Percentiles rank a stretch among this genome's conserved stretches.
Evolutionary conservation across 2,888 invertebrate genomes (phyloP).

Genomic region (Drosophila paranaensis): DNA sequence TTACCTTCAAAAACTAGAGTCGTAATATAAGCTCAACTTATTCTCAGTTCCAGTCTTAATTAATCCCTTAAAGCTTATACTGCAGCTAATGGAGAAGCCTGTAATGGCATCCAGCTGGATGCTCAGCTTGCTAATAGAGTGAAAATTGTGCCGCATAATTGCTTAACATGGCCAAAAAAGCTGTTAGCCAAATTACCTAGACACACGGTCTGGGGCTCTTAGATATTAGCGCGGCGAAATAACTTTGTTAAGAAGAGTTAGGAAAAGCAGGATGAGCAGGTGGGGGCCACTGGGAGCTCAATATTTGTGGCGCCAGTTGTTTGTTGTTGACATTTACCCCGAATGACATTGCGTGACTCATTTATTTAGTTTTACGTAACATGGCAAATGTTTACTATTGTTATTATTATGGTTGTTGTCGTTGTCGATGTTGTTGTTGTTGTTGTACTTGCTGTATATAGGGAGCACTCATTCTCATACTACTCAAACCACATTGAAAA

Average conservation of each 20-base stretch:
- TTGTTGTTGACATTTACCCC: conserved; percentile 68
- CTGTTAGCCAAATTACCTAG: conserved; percentile 46
- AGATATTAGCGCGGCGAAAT: conserved; percentile 18
- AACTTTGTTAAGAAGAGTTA: conserved; percentile 13
- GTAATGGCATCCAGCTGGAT: conserved; percentile 9
- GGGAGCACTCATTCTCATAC: conserved; percentile 37
- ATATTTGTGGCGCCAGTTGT: conserved; percentile 71
- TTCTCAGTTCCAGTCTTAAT: not conserved
- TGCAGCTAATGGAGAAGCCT: conserved; percentile 1
- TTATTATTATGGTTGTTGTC: not conserved
- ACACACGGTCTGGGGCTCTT: conserved; percentile 43
- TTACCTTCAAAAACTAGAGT: no score
- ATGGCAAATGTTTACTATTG: conserved; percentile 41
- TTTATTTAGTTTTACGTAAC: conserved; percentile 74
- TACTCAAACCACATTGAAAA: conserved; percentile 25
- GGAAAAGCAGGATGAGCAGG: not conserved
- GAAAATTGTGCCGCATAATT: conserved; percentile 30
- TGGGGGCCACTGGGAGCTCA: conserved; percentile 36
- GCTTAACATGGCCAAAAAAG: conserved; percentile 22
- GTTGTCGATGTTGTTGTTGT: not conserved
- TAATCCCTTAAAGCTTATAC: not conserved
- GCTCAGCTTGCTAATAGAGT: conserved; percentile 51
- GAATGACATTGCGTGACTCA: conserved; percentile 79
- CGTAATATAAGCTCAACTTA: not conserved
- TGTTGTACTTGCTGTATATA: conserved; percentile 21